Conservation (phyloP, 1,140 invertebrate species). For the Saccostrea glomerata region DNA sequence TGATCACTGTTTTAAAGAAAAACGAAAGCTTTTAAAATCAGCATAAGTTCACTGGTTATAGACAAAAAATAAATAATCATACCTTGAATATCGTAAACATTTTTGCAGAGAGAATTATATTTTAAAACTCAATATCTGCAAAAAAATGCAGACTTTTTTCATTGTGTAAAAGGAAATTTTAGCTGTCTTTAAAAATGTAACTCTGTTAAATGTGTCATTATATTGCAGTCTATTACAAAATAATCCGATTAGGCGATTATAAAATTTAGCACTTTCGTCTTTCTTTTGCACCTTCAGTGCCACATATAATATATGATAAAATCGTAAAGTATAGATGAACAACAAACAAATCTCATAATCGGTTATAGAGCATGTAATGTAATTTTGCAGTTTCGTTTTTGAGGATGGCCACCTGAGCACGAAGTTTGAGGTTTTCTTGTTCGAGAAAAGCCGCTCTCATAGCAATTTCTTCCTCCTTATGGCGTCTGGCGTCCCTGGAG, state of each 20-base stretch:
- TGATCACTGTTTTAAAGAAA: conserved; percentile 4
- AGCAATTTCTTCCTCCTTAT: conserved; percentile 95
- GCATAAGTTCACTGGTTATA: background rate
- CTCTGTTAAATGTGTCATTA: background rate
- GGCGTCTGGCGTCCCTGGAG: conserved; percentile 91
- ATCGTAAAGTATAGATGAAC: background rate
- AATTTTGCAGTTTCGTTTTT: conserved; percentile 82
- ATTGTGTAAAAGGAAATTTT: background rate
- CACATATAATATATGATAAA: background rate
- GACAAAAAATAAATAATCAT: background rate
- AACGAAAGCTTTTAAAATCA: conserved; percentile 15
- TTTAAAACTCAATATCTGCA: background rate
- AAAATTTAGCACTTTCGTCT: conserved; percentile 24
- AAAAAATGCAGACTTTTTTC: background rate
- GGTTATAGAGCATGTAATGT: conserved; percentile 76
- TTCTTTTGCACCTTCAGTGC: conserved; percentile 33
- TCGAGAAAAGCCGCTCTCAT: conserved; percentile 92
- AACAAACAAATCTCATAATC: conserved; percentile 52
- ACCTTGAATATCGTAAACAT: background rate
- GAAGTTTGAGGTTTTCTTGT: conserved; percentile 86
- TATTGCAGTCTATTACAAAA: conserved; percentile 19
- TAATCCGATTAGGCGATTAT: conserved; percentile 20
- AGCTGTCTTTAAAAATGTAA: background rate
- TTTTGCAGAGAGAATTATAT: background rate
- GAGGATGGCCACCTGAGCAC: conserved; percentile 83